Evolutionary conservation across 2,888 invertebrate genomes (phyloP).

Genomic region (Troides oblongomaculatus): DNA sequence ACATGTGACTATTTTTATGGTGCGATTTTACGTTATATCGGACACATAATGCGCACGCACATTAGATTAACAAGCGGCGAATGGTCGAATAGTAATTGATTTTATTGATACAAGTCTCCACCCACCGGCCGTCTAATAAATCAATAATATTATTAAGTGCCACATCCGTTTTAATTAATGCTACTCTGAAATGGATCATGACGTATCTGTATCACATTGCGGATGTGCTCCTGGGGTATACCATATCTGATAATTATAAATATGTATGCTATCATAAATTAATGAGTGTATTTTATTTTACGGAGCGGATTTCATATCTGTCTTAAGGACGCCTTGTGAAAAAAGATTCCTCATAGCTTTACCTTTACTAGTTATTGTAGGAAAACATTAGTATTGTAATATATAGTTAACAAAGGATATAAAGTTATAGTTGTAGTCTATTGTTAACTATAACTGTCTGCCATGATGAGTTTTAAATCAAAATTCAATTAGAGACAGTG

Average conservation of each 20-base stretch:
- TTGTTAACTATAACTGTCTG: not conserved
- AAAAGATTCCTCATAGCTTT: conserved; percentile 1
- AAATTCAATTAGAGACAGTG: not conserved
- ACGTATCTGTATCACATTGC: conserved; percentile 44
- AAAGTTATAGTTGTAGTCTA: not conserved
- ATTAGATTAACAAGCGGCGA: conserved; percentile 14
- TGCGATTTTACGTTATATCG: conserved; percentile 4
- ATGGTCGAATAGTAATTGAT: conserved; percentile 33
- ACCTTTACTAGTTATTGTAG: not conserved
- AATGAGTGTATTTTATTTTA: conserved; percentile 5
- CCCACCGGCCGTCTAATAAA: conserved; percentile 58
- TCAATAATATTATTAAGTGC: conserved; percentile 58
- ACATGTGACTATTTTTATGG: conserved; percentile 9
- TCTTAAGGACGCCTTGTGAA: not conserved
- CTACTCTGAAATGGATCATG: conserved; percentile 41
- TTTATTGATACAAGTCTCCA: conserved; percentile 43
- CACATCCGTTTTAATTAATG: conserved; percentile 71
- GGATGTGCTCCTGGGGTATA: conserved; percentile 41
- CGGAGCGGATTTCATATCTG: not conserved
- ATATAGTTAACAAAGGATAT: not conserved
- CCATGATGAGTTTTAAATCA: no score
- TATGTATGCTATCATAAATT: conserved; percentile 18
- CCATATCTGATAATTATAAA: conserved; percentile 27
- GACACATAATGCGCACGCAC: conserved; percentile 1
- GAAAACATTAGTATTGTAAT: not conserved